These are phyloP conservation scores for Syrmaticus mikado DNA, from an alignment of 2,113 vertebrate genomes.

Conservation along the genomic window DNA sequence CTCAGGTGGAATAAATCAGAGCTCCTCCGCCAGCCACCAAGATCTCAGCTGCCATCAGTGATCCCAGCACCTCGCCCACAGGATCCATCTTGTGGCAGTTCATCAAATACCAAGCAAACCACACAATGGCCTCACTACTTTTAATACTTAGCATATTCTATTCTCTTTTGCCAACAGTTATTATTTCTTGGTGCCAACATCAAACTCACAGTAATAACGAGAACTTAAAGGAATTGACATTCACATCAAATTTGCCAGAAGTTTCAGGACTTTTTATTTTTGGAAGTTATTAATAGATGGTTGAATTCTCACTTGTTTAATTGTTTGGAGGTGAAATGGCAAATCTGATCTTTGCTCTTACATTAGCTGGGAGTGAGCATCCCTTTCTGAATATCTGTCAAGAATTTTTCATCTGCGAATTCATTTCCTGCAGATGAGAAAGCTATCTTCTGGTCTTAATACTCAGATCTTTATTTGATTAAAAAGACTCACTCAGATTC, in stretches of 20 bases:
- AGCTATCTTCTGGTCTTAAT: constrained; percentile 31
- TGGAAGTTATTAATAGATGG: not conserved
- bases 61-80: not conserved
- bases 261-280: constrained; percentile 53
- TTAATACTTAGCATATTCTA: constrained; percentile 29
- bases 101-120: not conserved
- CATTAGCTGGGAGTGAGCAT: constrained; percentile 31
- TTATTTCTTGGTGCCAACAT: constrained; percentile 44
- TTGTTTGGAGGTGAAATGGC: constrained; percentile 56
- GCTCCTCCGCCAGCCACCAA: not conserved
- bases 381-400: not conserved
- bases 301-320: constrained; percentile 47
- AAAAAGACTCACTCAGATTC: constrained; percentile 64
- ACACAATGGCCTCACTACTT: not conserved
- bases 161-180: constrained; percentile 41
- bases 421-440: constrained; percentile 50
- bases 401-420: constrained; percentile 38
- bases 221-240: not conserved
- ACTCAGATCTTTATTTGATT: constrained; percentile 67
- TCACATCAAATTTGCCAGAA: constrained; percentile 39
- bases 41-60: not conserved
- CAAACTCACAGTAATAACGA: constrained; percentile 35
- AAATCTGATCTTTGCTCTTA: constrained; percentile 32
- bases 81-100: constrained; percentile 29
- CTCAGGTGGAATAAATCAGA: not conserved